Base-by-base conservation (phyloP, 1,140 invertebrate genomes). In the Oedothorax gibbosus region DNA sequence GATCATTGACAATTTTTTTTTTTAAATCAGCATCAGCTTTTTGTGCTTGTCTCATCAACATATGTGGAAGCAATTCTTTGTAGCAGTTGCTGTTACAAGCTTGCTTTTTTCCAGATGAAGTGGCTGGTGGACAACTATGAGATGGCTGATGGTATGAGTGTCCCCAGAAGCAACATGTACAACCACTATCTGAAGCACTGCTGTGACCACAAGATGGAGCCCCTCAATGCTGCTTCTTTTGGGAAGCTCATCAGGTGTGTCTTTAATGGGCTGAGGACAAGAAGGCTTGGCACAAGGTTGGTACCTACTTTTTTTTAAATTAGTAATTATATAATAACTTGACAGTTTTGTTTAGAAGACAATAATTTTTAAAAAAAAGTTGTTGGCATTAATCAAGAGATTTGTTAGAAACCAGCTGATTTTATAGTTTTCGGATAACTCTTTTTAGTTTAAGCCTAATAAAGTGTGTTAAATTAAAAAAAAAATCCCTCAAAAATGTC, bases 61-160 rank as follows among this genome's bases (percentile, higher is more conserved):
- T 35, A 35, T 35, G 35, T 35, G 35, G 35, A 1, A 35, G 35
- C 35, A 35, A 5, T 35, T 35, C 35, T 35, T 35, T 2, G 35
- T 35, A 35, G 5, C 35, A 35, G 35, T 35, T 35, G 35, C 35
- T 35, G 35, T 35, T 35, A 35, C 35, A 35, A 35, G 1, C 1
- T 35, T 62, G 12, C 20, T 64, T 72, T 49, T 71, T 76, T 86
- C 18, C 89, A 98, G 96, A 95, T 99, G 87, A 95, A 98, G 90
- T 99, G 98, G 98, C 91, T 99, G 86, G 92, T 98, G 87, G 96
- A 98, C 89, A 99, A 99, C 91, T 99, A 99, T 90, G 98, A 99
- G 91, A 98, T 96, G 50, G 96, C 97, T 8, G 98, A 99, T 90
- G 98, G 98, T 86, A 98, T 99, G 35, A 98, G 96, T 86, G 91